Percentiles rank a stretch among this genome's conserved stretches.
Evolutionary conservation across 2,888 invertebrate genomes (phyloP).

Genomic region (Corbicula japonica): DNA sequence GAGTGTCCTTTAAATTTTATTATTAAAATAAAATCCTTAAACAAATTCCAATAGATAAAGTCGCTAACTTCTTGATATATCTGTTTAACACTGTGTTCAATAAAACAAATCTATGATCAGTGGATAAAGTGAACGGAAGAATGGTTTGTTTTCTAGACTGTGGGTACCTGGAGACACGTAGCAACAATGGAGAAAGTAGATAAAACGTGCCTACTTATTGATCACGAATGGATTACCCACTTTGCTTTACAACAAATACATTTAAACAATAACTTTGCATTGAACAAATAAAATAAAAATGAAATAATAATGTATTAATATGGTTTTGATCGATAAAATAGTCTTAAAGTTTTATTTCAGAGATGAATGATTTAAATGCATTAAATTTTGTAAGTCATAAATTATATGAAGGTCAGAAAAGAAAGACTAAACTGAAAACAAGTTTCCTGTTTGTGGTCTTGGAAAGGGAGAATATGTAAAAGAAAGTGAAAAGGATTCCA

Average conservation of each 20-base stretch:
- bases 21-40: background rate
- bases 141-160: conserved; percentile 72
- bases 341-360: too few species aligned
- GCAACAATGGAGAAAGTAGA: conserved; percentile 75
- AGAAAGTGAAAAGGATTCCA: too few species aligned
- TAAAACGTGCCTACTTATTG: conserved; percentile 64
- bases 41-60: background rate
- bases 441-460: too few species aligned
- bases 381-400: too few species aligned
- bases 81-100: conserved; percentile 8
- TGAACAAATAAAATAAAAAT: too few species aligned
- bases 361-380: too few species aligned
- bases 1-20: too few species aligned
- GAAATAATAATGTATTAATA: too few species aligned
- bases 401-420: too few species aligned
- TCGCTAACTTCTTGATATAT: background rate
- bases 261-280: conserved; percentile 21
- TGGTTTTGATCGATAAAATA: too few species aligned
- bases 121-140: conserved; percentile 62
- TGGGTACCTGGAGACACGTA: conserved; percentile 78
- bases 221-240: conserved; percentile 45
- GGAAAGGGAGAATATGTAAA: too few species aligned
- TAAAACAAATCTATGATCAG: conserved; percentile 33
- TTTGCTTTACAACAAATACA: conserved; percentile 17
- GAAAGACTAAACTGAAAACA: too few species aligned